Percentiles rank a stretch among this genome's conserved stretches.
Evolutionary conservation across 2,797 vertebrate species (phyloP).

Genomic region (Moxostoma hubbsi): DNA sequence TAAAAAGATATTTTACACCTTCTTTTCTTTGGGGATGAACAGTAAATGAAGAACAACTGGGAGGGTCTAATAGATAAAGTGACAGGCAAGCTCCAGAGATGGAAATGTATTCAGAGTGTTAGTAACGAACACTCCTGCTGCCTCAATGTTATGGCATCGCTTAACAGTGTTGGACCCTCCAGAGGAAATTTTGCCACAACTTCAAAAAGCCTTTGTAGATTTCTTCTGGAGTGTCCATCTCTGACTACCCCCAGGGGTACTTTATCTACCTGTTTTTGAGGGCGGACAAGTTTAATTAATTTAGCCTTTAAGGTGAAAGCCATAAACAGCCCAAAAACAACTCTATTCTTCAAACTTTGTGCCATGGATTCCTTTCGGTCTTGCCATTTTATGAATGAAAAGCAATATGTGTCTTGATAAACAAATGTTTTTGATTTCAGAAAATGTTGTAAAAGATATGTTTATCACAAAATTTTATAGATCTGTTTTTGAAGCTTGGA

Average conservation of each 20-base stretch:
- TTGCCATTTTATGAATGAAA: not conserved
- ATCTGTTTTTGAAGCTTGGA: no score
- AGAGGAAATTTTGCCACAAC: not conserved
- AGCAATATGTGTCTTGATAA: not conserved
- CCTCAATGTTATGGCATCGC: not conserved
- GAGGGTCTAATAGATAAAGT: not conserved
- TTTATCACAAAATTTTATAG: no score
- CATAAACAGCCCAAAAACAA: not conserved
- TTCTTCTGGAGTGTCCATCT: not conserved
- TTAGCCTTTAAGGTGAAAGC: not conserved
- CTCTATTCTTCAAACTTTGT: not conserved
- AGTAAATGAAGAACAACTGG: not conserved
- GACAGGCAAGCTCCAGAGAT: not conserved
- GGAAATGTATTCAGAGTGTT: not conserved
- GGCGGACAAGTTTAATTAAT: not conserved
- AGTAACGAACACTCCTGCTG: not conserved
- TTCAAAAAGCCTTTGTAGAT: slow-evolving; percentile 4
- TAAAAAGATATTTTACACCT: not conserved
- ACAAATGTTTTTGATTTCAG: not conserved
- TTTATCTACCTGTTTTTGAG: not conserved
- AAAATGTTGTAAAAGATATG: no score
- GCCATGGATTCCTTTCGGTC: not conserved
- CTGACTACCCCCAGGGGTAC: not conserved
- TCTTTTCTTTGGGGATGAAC: not conserved
- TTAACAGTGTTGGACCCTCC: slow-evolving; percentile 2